These are phyloP conservation scores for Morinoia aosen DNA, from an alignment of 2,888 invertebrate genomes.

Conservation along the genomic window DNA sequence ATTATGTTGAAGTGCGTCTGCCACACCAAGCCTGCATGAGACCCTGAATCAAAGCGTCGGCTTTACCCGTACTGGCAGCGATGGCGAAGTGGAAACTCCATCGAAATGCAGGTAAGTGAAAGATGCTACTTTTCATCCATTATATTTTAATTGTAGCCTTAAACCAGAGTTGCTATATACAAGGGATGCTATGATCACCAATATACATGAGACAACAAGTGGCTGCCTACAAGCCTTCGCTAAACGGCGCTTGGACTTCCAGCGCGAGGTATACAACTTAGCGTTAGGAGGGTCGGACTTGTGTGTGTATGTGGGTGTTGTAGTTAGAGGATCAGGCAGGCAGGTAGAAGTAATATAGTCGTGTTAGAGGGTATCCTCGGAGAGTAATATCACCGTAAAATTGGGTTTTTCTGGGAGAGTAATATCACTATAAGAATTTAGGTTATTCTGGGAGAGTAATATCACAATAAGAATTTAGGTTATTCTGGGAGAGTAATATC, in stretches of 20 bases:
- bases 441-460: neutral
- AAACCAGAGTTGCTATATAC: slow-evolving; percentile 13
- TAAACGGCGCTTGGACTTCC: neutral
- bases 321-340: too few species aligned
- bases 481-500: neutral
- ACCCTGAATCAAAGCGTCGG: neutral
- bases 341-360: too few species aligned
- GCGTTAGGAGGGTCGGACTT: neutral
- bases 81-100: neutral
- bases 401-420: neutral
- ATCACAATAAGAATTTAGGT: neutral
- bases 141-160: slow-evolving; percentile 36
- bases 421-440: neutral
- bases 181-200: slow-evolving; percentile 45
- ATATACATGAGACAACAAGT: slow-evolving; percentile 44
- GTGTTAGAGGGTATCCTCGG: too few species aligned
- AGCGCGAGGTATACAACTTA: neutral
- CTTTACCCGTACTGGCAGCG: neutral
- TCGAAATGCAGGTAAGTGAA: neutral
- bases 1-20: too few species aligned
- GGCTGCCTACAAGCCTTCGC: neutral
- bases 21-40: too few species aligned
- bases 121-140: neutral
- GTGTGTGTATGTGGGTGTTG: neutral
- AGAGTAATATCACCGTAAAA: neutral